A percentile compares a stretch with the other conserved stretches of the same genome.
Conservation (phyloP, 2,888 invertebrate genomes). For the Drosophila koepferae region DNA sequence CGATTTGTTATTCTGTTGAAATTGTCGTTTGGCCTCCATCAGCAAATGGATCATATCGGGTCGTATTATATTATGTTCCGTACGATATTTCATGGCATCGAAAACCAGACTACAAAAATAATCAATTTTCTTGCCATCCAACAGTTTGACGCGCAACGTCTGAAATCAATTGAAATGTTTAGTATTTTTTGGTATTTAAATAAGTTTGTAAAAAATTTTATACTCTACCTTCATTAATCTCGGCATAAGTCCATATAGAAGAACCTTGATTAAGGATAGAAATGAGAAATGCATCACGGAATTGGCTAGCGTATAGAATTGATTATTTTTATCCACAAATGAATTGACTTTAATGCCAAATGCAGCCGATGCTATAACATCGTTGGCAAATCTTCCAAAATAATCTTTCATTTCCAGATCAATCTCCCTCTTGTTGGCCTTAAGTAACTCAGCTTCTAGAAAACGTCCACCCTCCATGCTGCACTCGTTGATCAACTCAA, state of each 20-base stretch:
- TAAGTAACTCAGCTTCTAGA: slow-evolving; percentile 45
- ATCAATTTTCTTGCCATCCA: slow-evolving; percentile 73
- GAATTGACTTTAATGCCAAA: slow-evolving; percentile 86
- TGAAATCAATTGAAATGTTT: slow-evolving; percentile 1
- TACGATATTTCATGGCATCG: slow-evolving; percentile 85
- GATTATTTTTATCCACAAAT: slow-evolving; percentile 85
- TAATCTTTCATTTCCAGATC: slow-evolving; percentile 84
- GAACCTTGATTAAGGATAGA: slow-evolving; percentile 61
- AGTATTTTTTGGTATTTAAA: too few relatives aligned
- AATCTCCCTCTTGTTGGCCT: slow-evolving; percentile 20
- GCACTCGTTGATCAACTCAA: slow-evolving; percentile 75
- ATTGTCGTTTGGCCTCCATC: slow-evolving; percentile 84
- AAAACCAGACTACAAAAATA: slow-evolving; percentile 85
- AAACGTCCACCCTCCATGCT: slow-evolving; percentile 64
- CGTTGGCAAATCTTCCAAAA: slow-evolving; percentile 79
- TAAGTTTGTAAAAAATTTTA: background rate
- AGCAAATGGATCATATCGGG: slow-evolving; percentile 87
- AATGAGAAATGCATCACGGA: slow-evolving; percentile 82
- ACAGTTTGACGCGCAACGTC: slow-evolving; percentile 73
- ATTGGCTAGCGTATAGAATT: slow-evolving; percentile 86
- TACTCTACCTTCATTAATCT: slow-evolving; percentile 67
- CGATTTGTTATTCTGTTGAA: slow-evolving; percentile 20
- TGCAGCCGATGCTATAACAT: slow-evolving; percentile 85
- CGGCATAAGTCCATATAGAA: slow-evolving; percentile 64
- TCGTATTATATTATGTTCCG: slow-evolving; percentile 85